Conservation (phyloP, 2,888 invertebrate genomes). For the Cheilosia grossa region DNA sequence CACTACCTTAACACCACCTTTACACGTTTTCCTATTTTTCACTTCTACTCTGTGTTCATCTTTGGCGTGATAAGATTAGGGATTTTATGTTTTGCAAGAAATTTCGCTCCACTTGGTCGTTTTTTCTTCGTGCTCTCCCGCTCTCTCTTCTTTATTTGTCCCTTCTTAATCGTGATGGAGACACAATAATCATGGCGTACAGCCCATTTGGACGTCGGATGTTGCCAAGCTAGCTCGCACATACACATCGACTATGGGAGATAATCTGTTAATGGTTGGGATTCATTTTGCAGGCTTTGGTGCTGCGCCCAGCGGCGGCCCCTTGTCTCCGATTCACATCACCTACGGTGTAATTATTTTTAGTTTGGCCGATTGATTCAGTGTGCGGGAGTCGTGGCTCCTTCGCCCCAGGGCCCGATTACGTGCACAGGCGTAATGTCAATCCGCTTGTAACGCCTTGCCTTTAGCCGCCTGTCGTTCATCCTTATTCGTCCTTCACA, state of each 20-base stretch:
- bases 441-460: conserved; percentile 56
- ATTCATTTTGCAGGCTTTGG: conserved; percentile 22
- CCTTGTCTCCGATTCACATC: conserved; percentile 43
- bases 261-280: conserved; percentile 53
- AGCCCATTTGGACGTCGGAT: conserved; percentile 59
- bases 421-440: conserved; percentile 48
- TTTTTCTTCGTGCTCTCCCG: conserved; percentile 8
- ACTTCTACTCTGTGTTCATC: conserved; percentile 45
- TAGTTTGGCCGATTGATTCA: conserved; percentile 62
- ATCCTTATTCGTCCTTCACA: conserved; percentile 37
- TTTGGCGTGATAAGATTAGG: conserved; percentile 72
- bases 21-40: conserved; percentile 37
- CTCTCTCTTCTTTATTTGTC: conserved; percentile 3
- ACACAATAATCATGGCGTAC: conserved; percentile 67
- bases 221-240: conserved; percentile 40
- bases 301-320: background rate
- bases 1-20: conserved; percentile 52
- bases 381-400: conserved; percentile 2
- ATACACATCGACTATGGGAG: conserved; percentile 6
- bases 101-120: conserved; percentile 29
- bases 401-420: conserved; percentile 23
- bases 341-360: conserved; percentile 66
- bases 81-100: conserved; percentile 70
- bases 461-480: conserved; percentile 27
- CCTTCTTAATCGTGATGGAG: conserved; percentile 42